Conservation (phyloP, 1,140 invertebrate genomes). For the Pseudomyrmex pallidus region DNA sequence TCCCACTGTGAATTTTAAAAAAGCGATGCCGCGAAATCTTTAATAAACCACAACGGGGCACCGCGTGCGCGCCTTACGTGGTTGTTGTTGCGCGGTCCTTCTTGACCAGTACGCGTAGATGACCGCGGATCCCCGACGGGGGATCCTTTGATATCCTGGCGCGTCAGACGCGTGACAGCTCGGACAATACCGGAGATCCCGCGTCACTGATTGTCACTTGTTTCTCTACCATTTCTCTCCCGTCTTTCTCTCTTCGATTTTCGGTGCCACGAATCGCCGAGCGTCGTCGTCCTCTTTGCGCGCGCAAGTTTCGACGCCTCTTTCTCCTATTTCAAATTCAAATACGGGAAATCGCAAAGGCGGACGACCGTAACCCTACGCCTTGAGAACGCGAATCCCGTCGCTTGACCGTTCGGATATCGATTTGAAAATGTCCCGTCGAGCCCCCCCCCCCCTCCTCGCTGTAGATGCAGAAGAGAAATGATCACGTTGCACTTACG, state of each 20-base stretch:
- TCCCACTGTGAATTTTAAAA: too few species aligned
- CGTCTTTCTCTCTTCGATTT: slow-evolving; percentile 53
- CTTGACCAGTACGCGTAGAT: slow-evolving; percentile 74
- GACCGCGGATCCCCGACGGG: slow-evolving; percentile 56
- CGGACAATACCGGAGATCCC: slow-evolving; percentile 78
- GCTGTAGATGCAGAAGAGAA: slow-evolving; percentile 26
- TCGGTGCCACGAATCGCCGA: slow-evolving; percentile 10
- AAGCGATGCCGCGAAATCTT: too few species aligned
- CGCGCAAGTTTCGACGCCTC: slow-evolving; percentile 21
- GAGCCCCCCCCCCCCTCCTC: too few species aligned
- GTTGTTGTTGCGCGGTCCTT: slow-evolving; percentile 38
- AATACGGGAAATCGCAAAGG: slow-evolving; percentile 75
- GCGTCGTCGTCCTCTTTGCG: slow-evolving; percentile 26
- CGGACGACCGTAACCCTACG: slow-evolving; percentile 81
- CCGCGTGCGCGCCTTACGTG: not conserved
- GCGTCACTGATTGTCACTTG: slow-evolving; percentile 83
- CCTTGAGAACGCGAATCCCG: slow-evolving; percentile 81
- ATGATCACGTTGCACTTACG: slow-evolving; percentile 56
- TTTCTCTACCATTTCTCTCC: slow-evolving; percentile 77
- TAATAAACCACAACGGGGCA: slow-evolving; percentile 20
- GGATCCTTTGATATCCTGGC: slow-evolving; percentile 69
- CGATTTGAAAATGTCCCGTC: slow-evolving; percentile 70
- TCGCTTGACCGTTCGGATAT: slow-evolving; percentile 61
- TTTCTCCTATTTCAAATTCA: slow-evolving; percentile 77
- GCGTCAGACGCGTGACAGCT: slow-evolving; percentile 74